Evolutionary conservation across 1,140 invertebrate genomes (phyloP).

Genomic region (Ptiloglossa arizonensis): DNA sequence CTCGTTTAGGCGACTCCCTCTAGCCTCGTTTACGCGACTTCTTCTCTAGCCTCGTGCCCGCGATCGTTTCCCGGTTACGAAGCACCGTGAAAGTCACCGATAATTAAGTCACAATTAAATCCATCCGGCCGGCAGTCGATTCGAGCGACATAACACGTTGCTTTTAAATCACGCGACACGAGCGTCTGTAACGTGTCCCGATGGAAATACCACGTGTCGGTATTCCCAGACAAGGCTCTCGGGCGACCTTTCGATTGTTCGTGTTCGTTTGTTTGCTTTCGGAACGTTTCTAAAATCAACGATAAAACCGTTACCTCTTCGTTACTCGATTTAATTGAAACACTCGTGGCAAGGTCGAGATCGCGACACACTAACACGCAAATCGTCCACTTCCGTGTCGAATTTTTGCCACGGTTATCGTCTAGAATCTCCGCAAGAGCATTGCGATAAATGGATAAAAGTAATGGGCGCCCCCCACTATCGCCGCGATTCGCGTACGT

Average conservation of each 20-base stretch:
- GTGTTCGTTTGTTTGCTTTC: too few species aligned
- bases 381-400: not conserved
- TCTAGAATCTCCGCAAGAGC: not conserved
- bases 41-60: not conserved
- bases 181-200: too few species aligned
- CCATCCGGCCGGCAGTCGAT: too few species aligned
- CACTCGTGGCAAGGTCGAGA: not conserved
- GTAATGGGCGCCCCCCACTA: not conserved
- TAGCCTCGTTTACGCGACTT: too few species aligned
- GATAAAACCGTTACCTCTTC: too few species aligned
- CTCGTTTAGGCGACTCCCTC: not conserved
- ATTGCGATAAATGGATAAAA: constrained; percentile 28
- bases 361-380: not conserved
- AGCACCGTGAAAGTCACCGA: not conserved
- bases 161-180: too few species aligned
- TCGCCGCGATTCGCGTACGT: not conserved
- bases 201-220: too few species aligned
- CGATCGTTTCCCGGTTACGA: not conserved
- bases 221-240: too few species aligned
- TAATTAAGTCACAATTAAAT: constrained; percentile 1
- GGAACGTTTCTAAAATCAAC: too few species aligned
- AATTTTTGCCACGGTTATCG: not conserved
- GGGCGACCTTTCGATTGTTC: too few species aligned
- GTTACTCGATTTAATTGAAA: too few species aligned
- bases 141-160: too few species aligned